Conservation (phyloP, 2,888 invertebrate genomes). For the Yponomeuta evonymella region DNA sequence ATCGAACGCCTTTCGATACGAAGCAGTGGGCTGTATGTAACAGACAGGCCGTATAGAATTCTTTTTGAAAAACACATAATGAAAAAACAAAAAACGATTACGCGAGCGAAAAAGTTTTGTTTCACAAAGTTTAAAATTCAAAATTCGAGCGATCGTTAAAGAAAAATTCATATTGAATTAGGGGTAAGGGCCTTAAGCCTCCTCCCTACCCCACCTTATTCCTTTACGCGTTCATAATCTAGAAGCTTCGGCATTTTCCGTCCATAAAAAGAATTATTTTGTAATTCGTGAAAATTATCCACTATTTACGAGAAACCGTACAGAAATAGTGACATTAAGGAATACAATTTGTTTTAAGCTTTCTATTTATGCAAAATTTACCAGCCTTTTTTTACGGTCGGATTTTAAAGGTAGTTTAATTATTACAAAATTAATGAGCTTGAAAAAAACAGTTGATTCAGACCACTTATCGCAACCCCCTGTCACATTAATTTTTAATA, state of each 20-base stretch:
- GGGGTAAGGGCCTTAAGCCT: not conserved
- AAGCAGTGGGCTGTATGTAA: too few species aligned
- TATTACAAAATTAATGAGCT: not conserved
- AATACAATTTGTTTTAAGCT: not conserved
- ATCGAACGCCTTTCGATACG: too few species aligned
- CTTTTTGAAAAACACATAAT: too few species aligned
- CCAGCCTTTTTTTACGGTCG: too few species aligned
- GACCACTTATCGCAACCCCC: not conserved
- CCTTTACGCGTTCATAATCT: not conserved
- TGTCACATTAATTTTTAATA: not conserved
- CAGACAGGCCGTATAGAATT: too few species aligned
- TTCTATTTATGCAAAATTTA: not conserved
- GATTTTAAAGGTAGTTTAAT: not conserved
- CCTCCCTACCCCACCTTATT: not conserved
- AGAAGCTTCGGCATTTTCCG: not conserved
- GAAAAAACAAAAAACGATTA: too few species aligned
- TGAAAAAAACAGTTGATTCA: not conserved
- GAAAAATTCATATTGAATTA: not conserved
- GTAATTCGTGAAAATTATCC: not conserved
- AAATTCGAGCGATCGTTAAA: not conserved
- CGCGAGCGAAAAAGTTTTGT: too few species aligned
- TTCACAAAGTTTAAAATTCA: too few species aligned
- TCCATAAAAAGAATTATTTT: not conserved
- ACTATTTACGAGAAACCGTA: not conserved
- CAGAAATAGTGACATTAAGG: not conserved